Base-by-base conservation (phyloP, 2,888 invertebrate genomes). In the Trileptium ribeirensis region DNA sequence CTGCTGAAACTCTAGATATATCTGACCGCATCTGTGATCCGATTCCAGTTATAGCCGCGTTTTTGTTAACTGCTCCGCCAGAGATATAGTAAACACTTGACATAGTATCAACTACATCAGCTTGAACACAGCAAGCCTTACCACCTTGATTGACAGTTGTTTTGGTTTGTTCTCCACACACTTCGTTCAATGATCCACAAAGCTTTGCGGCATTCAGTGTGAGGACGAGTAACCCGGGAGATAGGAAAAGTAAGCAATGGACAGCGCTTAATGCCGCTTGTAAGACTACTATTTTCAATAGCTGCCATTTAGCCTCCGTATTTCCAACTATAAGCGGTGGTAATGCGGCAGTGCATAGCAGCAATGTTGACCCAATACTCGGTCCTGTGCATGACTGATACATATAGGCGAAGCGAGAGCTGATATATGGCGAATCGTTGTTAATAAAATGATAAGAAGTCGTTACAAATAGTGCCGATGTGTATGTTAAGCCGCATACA, bases 401-500 rank as follows among this genome's bases (percentile, higher is more conserved):
- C 51, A 51, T 51, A 51, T 51, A 51, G 24, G 24, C 24, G 51
- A 15, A 51, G 8, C 51, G 8, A 51, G 8, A 24, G 24, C 8
- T 24, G 8, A 8, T 24, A 51, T 8, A 51, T 51, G 51, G 8
- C 1, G 83, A 74, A 84, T 84, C 87, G 51, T 86, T 84, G 80
- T 86, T 86, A 19, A 84, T 85, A 81, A 87, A 88, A 39, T 84
- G 84, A 83, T 86, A 87, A 80, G 86, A 85, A 83, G 87, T 87
- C 38, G 85, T 83, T 74, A 87, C 83, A 0, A 85, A 84, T 38
- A 86, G 83, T 29, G 84, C 84, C 39, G 84, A 84, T 1, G 86
- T 85, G 77, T 78, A 79, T 3, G 19, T 3, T 1, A 81, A 34
- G 1, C 51, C 79, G 8, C 31, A 64, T 29, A 81, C 19, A 8